Evolutionary conservation across 2,888 invertebrate genomes (phyloP), one percentile per base, ranked within the genome.

Genomic region (Aleiodes leptofemur): DNA sequence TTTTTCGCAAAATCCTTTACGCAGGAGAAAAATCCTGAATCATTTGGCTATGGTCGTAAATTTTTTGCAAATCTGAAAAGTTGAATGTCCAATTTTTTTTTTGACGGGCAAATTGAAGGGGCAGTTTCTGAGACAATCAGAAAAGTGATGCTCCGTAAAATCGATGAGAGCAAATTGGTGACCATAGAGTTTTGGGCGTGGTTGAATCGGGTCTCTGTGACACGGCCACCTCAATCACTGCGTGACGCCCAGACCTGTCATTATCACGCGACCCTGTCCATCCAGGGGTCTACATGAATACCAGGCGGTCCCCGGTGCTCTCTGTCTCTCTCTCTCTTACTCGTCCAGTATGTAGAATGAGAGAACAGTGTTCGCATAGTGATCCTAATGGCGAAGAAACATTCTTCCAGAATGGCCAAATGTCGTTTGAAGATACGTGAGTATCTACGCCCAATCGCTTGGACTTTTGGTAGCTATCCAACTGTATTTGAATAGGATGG

Each of bases 251-350:
- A 84, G 83, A 84, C 86, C 89, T 87, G 87, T 88, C 88, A 88
- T 88, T 89, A 89, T 89, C 89, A 89, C 89, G 86, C 88, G 86
- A 86, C 86, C 84, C 85, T 83, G 85, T 84, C 85, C 81, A 82
- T 79, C 82, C 73, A 76, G 76, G 78, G 82, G 81, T 79, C 82
- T 77, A 73, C 78, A 75, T 80, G 79, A 80, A 78, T 78, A 77
- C 77, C 79, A 77, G 72, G 77, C 76, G 66, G 78, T 72, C 69
- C 70, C 23, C 23, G 23, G 69, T 34, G 43, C 51, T 13, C 56
- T 38, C 56, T 61, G 61, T 38, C 16, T 29, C 57, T 48, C 53
- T 4, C 57, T 48, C 53, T 4, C 61, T 29, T 11, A n/a, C 31
- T 16, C 66, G 8, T 43, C 7, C 43, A 43, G 9, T 8, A 43